Evolutionary conservation across 2,113 vertebrate genomes (phyloP), one percentile per base, ranked within the genome.

Genomic region (Sardina pilchardus): DNA sequence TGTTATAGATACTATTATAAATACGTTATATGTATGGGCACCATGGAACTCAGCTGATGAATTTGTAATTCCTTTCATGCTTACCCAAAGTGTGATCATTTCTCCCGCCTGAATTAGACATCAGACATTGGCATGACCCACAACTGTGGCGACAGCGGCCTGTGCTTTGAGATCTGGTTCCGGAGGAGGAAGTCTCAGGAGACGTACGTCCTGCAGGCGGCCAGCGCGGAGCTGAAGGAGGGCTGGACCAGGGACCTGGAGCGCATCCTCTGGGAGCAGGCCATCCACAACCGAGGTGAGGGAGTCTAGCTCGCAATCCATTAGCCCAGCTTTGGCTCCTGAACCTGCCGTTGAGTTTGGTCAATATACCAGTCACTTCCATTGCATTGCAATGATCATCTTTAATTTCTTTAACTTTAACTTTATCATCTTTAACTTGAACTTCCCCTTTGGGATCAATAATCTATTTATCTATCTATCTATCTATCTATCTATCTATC

Each of bases 151-250:
- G 87, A 94, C 75, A 92, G 92, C 34, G 86, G 91, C 10, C 90
- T 93, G 88, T 94, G 95, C 80, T 96, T 96, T 86, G 95, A 96
- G 93, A 95, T 96, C 82, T 96, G 95, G 95, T 95, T 95, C 89
- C 93, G 95, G 83, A 93, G 95, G 78, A 93, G 94, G 86, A 96
- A 96, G 91, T 93, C 91, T 19, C 92, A 95, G 85, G 95, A 96
- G 92, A 96, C 95, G 0, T 95, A 95, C 84, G 87, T 87, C 4
- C 91, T 96, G 59, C 94, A 89, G 39, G 89, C 94, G 4, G 83
- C 85, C 78, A 94, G 91, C 86, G 56, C 88, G 16, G 95, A 95
- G 44, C 88, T 94, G 83, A 96, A 96, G 91, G 89, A 92, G 84
- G 92, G 92, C 84, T 96, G 95, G 95, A 96, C 93, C 88, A 89